Base-by-base conservation (phyloP, 2,113 vertebrate species). In the Psittacus erithacus region DNA sequence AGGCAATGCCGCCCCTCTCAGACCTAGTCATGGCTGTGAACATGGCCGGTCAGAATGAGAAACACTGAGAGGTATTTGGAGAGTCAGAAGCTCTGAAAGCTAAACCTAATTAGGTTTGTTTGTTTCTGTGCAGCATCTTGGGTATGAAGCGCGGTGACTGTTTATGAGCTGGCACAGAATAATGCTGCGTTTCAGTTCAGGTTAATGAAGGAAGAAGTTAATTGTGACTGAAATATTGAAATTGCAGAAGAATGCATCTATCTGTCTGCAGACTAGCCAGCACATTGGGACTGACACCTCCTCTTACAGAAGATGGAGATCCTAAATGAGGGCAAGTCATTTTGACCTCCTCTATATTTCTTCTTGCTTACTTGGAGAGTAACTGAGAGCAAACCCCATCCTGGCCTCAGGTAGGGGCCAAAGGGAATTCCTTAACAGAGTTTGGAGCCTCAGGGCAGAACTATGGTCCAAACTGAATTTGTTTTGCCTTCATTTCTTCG, bases 181-280 rank as follows among this genome's bases (percentile, higher is more conserved):
- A 91, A 62, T n/a, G 53, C n/a, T 90, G 75, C 1, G 13, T 88
- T 94, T 81, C 70, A 87, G 57, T 76, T 95, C 46, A 62, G 23
- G 24, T 91, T 95, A 95, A 96, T 73, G 70, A 87, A 91, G 74
- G 74, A 84, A 82, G 29, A 91, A 84, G 76, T 82, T 87, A 92
- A 90, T 89, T 87, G 69, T 90, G 64, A 69, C 52, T 55, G 22
- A 65, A 59, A 59, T 79, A 29, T 8, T 53, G 25, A 71, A 90
- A 85, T 43, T 90, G 53, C 41, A 70, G 68, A 77, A 82, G 52
- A 86, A 35, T 69, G 50, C 39, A 28, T 71, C 27, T 63, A 46
- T 31, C 62, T 31, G 41, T 18, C n/a, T 86, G 67, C 25, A 68
- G 59, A 49, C 38, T 57, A 44, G 44, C 19, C 47, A 43, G 39